Percentiles rank a stretch among this genome's conserved stretches.
phyloP scores from a whole-genome alignment of 2,113 vertebrate species.

The Coptodon bakossiorum region DNA sequence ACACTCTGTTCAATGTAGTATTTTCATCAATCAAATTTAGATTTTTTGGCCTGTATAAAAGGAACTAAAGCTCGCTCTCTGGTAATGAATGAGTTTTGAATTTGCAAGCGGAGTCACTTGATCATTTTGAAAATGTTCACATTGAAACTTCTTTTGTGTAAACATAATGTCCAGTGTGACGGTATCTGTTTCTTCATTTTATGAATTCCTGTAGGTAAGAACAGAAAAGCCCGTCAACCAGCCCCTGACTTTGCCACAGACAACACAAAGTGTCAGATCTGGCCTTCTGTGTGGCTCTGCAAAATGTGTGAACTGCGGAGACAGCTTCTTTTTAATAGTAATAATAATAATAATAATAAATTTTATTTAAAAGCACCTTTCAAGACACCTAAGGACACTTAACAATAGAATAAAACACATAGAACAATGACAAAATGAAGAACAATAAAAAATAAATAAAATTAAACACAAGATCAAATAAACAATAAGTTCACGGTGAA shows the following conservation, averaged over 20 bases:
- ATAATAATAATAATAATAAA: neutral
- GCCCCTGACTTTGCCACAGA: neutral
- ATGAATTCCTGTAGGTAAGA: neutral
- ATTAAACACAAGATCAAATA: neutral
- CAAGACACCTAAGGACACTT: neutral
- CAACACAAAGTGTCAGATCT: neutral
- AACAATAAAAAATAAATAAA: neutral
- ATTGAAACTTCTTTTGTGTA: neutral
- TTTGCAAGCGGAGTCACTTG: neutral
- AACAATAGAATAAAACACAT: neutral
- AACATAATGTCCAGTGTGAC: neutral
- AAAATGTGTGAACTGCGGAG: neutral
- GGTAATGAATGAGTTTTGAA: neutral
- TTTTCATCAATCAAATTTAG: neutral
- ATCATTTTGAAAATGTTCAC: neutral
- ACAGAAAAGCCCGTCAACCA: neutral
- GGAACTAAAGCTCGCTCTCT: neutral
- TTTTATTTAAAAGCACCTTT: neutral
- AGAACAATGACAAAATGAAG: neutral
- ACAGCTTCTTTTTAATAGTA: too few species aligned
- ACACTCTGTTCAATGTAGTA: neutral
- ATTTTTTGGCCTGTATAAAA: neutral
- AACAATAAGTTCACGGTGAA: too few species aligned
- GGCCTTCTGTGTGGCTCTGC: neutral
- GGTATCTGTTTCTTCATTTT: neutral